Base-by-base conservation (phyloP, 2,888 invertebrate species). In the Trilocha varians region DNA sequence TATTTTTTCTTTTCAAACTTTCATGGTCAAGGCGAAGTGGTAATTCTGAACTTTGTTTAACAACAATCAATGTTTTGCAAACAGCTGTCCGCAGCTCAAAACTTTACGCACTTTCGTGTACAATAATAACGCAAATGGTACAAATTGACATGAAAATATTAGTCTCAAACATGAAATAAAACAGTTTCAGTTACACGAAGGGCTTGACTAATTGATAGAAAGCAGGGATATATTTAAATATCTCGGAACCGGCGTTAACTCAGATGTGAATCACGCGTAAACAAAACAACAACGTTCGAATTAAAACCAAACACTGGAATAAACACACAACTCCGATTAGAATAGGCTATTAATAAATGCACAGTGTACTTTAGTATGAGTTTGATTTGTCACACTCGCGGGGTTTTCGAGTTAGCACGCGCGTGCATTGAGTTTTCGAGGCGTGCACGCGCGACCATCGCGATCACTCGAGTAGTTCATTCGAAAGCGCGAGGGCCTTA, bases 371-470 rank as follows among this genome's bases (percentile, higher is more conserved):
- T n/a, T n/a, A 77, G 71, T 71, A 75, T 74, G 4, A 76, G 72
- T 70, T 63, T 62, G 57, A 68, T 72, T 71, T 75, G 75, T 78
- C 75, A 74, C 73, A 62, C 65, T 58, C 56, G 46, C 52, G 45
- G 50, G 64, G 63, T 59, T 57, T 25, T 51, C 53, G 43, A 49
- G 51, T 47, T 35, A 44, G 44, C 41, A 39, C 57, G 55, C 77
- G 72, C 71, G 70, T 70, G 69, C 59, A 55, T 49, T 52, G 53
- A 50, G 62, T 68, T 62, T 68, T 55, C 61, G 61, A 55, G 53
- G 62, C 76, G 77, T 78, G 80, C 76, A 67, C 78, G 77, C 83
- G 73, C 80, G 67, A 63, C 68, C 79, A 77, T 78, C 59, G 74
- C 83, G 70, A 67, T 69, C 67, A 56, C 70, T 69, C 80, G 73